A percentile compares a stretch with the other conserved stretches of the same genome.
Conservation (phyloP, 2,888 invertebrate genomes). For the Platycheirus rosarum region DNA sequence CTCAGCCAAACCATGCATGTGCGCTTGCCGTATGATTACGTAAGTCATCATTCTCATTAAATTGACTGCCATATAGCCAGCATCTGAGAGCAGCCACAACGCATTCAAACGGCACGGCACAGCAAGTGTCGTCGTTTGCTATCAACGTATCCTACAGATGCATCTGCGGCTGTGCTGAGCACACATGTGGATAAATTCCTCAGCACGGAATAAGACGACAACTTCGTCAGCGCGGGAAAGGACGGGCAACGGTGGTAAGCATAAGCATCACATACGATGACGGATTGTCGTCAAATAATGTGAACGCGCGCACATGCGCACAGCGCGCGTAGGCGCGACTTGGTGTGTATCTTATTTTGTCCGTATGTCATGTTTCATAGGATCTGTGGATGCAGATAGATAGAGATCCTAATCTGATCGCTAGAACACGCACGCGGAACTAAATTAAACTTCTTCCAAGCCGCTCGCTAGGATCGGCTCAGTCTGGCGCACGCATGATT, state of each 20-base stretch:
- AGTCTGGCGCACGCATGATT: conserved; percentile 64
- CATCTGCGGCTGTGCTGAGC: conserved; percentile 46
- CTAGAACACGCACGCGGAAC: conserved; percentile 73
- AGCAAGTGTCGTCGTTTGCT: conserved; percentile 74
- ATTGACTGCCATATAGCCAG: conserved; percentile 52
- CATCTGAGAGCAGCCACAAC: conserved; percentile 13
- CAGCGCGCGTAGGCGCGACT: conserved; percentile 38
- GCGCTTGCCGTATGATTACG: conserved; percentile 49
- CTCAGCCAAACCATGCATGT: background rate
- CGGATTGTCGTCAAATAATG: conserved; percentile 72
- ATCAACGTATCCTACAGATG: conserved; percentile 66
- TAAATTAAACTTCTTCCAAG: conserved; percentile 45
- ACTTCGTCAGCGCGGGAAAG: background rate
- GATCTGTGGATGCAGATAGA: conserved; percentile 68
- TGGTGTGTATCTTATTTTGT: conserved; percentile 38
- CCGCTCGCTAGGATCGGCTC: background rate
- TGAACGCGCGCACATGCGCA: conserved; percentile 63
- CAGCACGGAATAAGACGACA: conserved; percentile 15
- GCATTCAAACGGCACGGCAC: conserved; percentile 42
- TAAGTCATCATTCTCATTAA: conserved; percentile 74
- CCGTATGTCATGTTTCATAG: conserved; percentile 64
- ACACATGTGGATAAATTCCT: conserved; percentile 64
- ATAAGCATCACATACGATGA: conserved; percentile 65
- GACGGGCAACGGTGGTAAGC: conserved; percentile 61
- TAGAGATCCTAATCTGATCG: conserved; percentile 71